Evolutionary conservation across 1,140 invertebrate genomes (phyloP).

Genomic region (Daktulosphaira vitifoliae): DNA sequence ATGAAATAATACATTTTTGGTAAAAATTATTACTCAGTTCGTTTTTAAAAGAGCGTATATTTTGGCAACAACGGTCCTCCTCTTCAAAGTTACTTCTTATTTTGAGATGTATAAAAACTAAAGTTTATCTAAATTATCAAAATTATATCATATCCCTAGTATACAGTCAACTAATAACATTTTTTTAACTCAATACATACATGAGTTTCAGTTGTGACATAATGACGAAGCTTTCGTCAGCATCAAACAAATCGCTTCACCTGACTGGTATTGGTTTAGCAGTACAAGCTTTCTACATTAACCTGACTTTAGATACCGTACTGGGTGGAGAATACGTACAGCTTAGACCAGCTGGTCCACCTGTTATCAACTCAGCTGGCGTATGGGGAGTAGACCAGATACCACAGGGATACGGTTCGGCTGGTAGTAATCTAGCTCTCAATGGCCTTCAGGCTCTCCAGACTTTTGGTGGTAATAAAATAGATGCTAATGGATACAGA

Average conservation of each 20-base stretch:
- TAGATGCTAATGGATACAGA: constrained; percentile 34
- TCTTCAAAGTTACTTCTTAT: too few relatives aligned
- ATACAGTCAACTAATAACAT: too few relatives aligned
- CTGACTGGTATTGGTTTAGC: constrained; percentile 37
- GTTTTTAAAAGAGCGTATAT: too few relatives aligned
- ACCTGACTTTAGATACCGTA: constrained; percentile 35
- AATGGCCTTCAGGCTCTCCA: constrained; percentile 32
- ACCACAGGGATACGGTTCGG: constrained; percentile 16
- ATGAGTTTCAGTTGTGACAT: not conserved
- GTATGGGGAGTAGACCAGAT: constrained; percentile 34
- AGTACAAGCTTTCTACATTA: constrained; percentile 38
- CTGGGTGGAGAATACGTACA: constrained; percentile 36
- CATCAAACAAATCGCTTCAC: constrained; percentile 36
- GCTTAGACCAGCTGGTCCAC: constrained; percentile 34
- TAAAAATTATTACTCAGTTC: too few relatives aligned
- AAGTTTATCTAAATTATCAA: too few relatives aligned
- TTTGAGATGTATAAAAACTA: too few relatives aligned
- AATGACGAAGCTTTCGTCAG: constrained; percentile 31
- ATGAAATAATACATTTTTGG: too few relatives aligned
- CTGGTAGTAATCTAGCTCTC: constrained; percentile 27
- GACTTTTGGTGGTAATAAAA: constrained; percentile 30
- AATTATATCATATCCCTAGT: too few relatives aligned
- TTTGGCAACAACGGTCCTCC: too few relatives aligned
- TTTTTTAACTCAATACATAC: too few relatives aligned
- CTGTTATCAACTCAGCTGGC: constrained; percentile 35